Base-by-base conservation (phyloP, 2,888 invertebrate species). In the Tanytarsus gracilentus region DNA sequence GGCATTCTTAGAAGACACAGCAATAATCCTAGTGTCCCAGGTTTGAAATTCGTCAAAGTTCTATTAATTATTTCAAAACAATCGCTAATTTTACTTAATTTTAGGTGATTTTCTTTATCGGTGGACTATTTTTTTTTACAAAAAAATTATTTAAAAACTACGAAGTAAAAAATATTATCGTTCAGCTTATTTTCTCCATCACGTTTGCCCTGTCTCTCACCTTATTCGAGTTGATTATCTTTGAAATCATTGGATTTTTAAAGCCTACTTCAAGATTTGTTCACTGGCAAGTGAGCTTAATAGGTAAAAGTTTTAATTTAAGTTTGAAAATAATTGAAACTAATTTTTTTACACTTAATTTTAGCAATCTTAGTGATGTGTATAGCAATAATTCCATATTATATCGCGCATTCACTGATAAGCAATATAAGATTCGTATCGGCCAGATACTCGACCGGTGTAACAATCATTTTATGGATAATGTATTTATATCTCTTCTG, bases 141-240 rank as follows among this genome's bases (percentile, higher is more conserved):
- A 97, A 95, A 72, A 90, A 95, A 73, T 78, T 99, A 49, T 99
- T 98, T 71, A 84, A 90, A 65, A 94, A 99, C 71, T 99, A 99
- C 77, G 98, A 99, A 77, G 93, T 97, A 4, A 91, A 95, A 67
- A 94, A 98, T 71, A 82, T 88, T 62, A 78, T 93, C 62, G 96
- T 99, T 2, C 93, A 98, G 72, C 77, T 98, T 4, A 91, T 97
- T 69, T 99, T 99, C 73, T 96, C 98, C 0, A 80, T 88, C 25
- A 99, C 96, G 30, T 93, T 99, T 71, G 88, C 98, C 0, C 77
- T 99, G 14, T 98, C 98, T 23, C 95, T 98, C 69, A 94, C 96
- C 2, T 95, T 99, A 94, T 99, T 99, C 75, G 98, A 99, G 72
- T 77, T 99, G 62, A 98, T 99, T 63, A 99, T 99, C 70, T 99